Conservation (phyloP, 2,113 vertebrate species). For the Nothocercus nigrocapillus region DNA sequence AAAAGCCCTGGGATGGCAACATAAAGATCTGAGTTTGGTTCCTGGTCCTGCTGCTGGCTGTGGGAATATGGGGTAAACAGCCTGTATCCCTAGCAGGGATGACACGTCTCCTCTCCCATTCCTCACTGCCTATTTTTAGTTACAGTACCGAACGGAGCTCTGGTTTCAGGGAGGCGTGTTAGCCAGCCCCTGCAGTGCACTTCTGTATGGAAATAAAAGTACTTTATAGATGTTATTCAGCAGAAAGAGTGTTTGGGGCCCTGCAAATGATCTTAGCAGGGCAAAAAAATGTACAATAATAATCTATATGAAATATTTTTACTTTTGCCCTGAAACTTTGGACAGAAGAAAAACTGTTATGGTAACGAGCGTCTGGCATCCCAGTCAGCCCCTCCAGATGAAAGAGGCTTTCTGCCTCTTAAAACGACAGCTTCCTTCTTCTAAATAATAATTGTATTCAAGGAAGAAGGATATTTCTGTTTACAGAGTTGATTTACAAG, state of each 20-base stretch:
- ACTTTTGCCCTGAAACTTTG: not conserved
- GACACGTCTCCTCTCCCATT: not conserved
- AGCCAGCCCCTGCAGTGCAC: not conserved
- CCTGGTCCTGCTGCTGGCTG: not conserved
- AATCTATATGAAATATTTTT: not conserved
- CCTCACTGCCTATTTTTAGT: not conserved
- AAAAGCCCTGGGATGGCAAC: not conserved
- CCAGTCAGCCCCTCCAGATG: not conserved
- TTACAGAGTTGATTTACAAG: not conserved
- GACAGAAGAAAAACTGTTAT: not conserved
- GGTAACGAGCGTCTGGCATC: not conserved
- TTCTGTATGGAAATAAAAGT: not conserved
- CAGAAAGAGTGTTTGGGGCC: not conserved
- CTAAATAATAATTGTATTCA: slow-evolving; percentile 2
- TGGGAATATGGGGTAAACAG: not conserved
- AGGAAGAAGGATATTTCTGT: slow-evolving; percentile 19
- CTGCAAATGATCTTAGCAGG: not conserved
- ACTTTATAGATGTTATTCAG: not conserved
- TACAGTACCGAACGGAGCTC: not conserved
- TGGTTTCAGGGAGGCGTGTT: not conserved
- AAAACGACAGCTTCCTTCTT: not conserved
- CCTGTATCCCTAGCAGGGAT: not conserved
- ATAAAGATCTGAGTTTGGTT: not conserved
- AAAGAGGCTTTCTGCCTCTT: not conserved
- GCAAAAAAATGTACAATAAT: not conserved